phyloP scores from a whole-genome alignment of 2,888 invertebrate genomes.

The Xanthorhoe designata region DNA sequence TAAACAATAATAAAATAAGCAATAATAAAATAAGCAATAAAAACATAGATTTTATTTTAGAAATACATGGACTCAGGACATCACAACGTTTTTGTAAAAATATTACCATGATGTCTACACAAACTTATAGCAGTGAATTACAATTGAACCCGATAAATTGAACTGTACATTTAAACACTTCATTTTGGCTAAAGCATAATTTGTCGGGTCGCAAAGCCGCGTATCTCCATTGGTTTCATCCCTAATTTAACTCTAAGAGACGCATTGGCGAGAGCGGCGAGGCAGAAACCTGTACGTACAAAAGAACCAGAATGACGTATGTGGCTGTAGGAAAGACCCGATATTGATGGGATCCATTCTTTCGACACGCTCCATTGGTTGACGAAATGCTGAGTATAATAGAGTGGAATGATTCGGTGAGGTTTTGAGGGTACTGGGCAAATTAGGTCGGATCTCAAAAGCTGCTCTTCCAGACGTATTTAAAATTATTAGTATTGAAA shows the following conservation, averaged over 20 bases:
- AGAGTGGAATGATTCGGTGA: conserved; percentile 52
- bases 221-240: conserved; percentile 73
- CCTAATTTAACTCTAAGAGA: conserved; percentile 77
- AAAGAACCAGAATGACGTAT: conserved; percentile 71
- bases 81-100: too few relatives aligned
- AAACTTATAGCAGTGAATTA: not conserved
- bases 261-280: conserved; percentile 67
- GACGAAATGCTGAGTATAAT: conserved; percentile 56
- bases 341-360: conserved; percentile 73
- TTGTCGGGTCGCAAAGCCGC: conserved; percentile 62
- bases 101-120: too few relatives aligned
- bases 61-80: too few relatives aligned
- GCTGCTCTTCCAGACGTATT: not conserved
- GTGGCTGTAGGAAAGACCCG: conserved; percentile 63
- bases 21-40: too few relatives aligned
- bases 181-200: conserved; percentile 50
- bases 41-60: too few relatives aligned
- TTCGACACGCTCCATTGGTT: conserved; percentile 66
- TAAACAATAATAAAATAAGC: too few relatives aligned
- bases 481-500: not conserved
- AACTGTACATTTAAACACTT: conserved; percentile 23
- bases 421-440: conserved; percentile 21
- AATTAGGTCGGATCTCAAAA: conserved; percentile 22
- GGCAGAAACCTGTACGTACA: conserved; percentile 73
- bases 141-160: not conserved